Conservation (phyloP, 2,888 invertebrate genomes). For the Idaea aversata region DNA sequence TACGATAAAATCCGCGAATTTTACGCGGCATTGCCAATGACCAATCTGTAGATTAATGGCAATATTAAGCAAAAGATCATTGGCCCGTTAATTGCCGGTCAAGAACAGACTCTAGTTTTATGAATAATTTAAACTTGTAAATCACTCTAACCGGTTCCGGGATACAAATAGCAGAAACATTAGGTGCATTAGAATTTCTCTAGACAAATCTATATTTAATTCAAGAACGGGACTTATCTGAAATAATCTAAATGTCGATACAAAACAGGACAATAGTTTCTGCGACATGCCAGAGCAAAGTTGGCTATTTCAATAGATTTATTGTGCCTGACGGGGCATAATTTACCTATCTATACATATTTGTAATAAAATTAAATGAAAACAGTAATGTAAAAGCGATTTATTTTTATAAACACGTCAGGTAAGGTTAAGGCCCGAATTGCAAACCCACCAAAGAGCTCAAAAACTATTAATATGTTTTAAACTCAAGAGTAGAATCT, state of each 20-base stretch:
- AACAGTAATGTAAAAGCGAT: too few species aligned
- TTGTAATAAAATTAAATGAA: too few species aligned
- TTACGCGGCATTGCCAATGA: not conserved
- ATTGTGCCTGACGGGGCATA: not conserved
- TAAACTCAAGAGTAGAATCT: too few species aligned
- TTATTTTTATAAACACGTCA: too few species aligned
- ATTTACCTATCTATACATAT: too few species aligned
- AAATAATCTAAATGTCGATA: not conserved
- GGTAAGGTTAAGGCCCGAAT: too few species aligned
- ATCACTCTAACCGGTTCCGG: not conserved
- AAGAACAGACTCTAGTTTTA: not conserved
- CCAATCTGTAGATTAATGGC: not conserved
- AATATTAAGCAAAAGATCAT: not conserved
- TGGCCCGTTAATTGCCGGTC: not conserved
- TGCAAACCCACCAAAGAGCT: too few species aligned
- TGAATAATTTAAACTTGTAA: not conserved
- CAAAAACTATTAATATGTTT: too few species aligned
- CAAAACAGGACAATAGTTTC: not conserved
- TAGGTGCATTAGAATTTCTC: not conserved
- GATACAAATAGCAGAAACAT: not conserved
- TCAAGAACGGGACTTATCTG: not conserved
- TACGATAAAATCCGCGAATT: not conserved
- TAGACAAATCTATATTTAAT: not conserved
- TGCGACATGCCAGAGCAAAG: not conserved
- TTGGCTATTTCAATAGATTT: not conserved